These are phyloP conservation scores for Megaceryle torquata DNA, from an alignment of 2,113 vertebrate genomes.

Conservation along the genomic window DNA sequence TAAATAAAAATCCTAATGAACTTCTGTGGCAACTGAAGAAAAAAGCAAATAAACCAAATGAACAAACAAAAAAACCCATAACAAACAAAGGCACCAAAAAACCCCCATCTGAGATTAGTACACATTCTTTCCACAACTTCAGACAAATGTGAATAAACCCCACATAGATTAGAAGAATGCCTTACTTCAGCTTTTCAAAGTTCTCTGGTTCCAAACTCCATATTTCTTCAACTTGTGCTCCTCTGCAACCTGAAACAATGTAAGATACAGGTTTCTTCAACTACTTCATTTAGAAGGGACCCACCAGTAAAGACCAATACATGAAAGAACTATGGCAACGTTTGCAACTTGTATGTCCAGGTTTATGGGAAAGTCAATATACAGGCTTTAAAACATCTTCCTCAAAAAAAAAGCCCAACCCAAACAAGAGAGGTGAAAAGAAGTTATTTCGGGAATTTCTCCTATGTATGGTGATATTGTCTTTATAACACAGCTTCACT, in stretches of 20 bases:
- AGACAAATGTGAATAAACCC: neutral
- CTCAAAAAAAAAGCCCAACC: neutral
- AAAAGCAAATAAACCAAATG: neutral
- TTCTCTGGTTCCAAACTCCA: conserved; percentile 98
- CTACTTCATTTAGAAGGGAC: neutral
- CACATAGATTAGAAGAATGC: neutral
- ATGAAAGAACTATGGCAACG: neutral
- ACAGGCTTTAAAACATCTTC: neutral
- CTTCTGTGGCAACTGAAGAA: neutral
- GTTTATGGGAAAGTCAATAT: neutral
- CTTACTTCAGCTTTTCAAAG: conserved; percentile 97
- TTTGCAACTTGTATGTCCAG: neutral
- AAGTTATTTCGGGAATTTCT: neutral
- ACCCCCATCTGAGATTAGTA: neutral
- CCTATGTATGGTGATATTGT: neutral
- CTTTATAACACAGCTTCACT: neutral
- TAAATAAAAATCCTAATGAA: neutral
- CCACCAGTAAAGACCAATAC: neutral
- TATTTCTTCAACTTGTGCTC: conserved; percentile 97
- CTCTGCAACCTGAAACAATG: conserved; percentile 86
- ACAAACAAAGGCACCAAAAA: neutral
- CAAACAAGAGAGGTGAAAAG: neutral
- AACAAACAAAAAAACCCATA: neutral
- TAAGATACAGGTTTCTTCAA: neutral
- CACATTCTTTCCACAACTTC: neutral